These are phyloP conservation scores for Euplexia lucipara DNA, from an alignment of 2,888 invertebrate species.

Conservation along the genomic window DNA sequence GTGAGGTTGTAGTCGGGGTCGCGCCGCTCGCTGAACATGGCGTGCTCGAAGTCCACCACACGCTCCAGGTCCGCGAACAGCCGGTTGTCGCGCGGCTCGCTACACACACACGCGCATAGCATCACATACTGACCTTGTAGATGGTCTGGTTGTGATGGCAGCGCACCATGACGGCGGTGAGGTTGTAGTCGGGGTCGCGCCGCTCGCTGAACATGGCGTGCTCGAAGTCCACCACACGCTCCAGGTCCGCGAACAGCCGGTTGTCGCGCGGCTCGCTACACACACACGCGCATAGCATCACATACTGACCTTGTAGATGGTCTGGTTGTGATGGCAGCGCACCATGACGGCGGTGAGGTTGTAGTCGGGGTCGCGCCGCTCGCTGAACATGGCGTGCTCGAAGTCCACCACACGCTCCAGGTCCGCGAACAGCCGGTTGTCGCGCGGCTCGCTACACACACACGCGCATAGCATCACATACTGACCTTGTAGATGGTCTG, in stretches of 20 bases:
- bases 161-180: slow-evolving; percentile 90
- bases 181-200: slow-evolving; percentile 86
- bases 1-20: slow-evolving; percentile 90
- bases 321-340: slow-evolving; percentile 93
- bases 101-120: no score
- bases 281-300: no score
- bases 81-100: slow-evolving; percentile 92
- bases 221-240: slow-evolving; percentile 91
- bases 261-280: slow-evolving; percentile 92
- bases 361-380: slow-evolving; percentile 82
- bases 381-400: slow-evolving; percentile 85
- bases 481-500: slow-evolving; percentile 93
- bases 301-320: slow-evolving; percentile 93
- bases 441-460: slow-evolving; percentile 90
- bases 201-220: slow-evolving; percentile 80
- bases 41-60: slow-evolving; percentile 89
- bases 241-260: slow-evolving; percentile 92
- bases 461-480: no score
- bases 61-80: slow-evolving; percentile 92
- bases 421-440: slow-evolving; percentile 92
- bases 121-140: no score
- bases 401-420: slow-evolving; percentile 91
- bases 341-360: slow-evolving; percentile 91
- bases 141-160: slow-evolving; percentile 94
- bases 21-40: slow-evolving; percentile 79